Base-by-base conservation (phyloP, 2,797 vertebrate species). In the Semotilus atromaculatus region DNA sequence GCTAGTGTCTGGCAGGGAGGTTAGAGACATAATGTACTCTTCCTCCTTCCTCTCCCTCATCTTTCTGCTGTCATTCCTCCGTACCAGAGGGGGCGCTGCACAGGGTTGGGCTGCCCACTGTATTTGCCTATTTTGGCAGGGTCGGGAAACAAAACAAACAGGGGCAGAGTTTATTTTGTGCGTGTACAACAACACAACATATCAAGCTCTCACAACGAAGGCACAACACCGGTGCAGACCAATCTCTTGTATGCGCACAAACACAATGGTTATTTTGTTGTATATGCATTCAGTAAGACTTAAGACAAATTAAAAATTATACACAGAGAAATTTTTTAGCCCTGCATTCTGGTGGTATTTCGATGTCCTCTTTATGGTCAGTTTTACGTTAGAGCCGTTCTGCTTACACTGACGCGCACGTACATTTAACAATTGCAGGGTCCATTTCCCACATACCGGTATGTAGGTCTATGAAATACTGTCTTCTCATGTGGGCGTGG, bases 1-100 rank as follows among this genome's bases (percentile, higher is more conserved):
- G 91, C 89, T 95, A 96, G 90, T 86, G 86, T 90, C 86, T 80
- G 64, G 70, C 10, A 23, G 84, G 88, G 90, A 91, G 79, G 90
- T 83, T 58, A 77, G 73, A 84, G 88, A 43, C 45, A 55, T 72
- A 29, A 55, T 31, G 67, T 38, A 53, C 75, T 84, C 85, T 82
- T 71, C 83, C 64, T 87, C 86, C 66, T 79, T 87, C 86, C 76
- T 88, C 82, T 62, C 89, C 88, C 80, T 87, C 81, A 77, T 80
- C 81, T 83, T 88, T 79, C 89, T 87, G 84, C 85, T 84, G 88
- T 90, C 87, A 88, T 90, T 90, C 90, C 90, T 92, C 84, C 89
- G 86, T 89, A 91, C 82, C 89, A 88, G 85, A 90, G 88, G 88
- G 88, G 92, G 91, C 78, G 21, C 90, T 91, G 88, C 87, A 76